These are phyloP conservation scores for Gerris lacustris DNA, from an alignment of 2,888 invertebrate species.

Conservation along the genomic window DNA sequence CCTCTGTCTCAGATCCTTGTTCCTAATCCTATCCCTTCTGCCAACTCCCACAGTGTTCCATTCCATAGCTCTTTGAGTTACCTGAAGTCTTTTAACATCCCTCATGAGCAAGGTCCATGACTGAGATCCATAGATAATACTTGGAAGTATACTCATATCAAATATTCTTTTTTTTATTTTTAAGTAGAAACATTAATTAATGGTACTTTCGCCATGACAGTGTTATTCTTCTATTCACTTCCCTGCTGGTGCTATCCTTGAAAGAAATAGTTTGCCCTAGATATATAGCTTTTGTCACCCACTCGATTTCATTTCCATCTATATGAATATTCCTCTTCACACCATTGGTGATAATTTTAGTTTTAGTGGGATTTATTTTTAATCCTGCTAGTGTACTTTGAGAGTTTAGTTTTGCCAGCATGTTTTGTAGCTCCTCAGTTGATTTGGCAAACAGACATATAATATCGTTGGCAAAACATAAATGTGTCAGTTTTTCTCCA, in stretches of 20 bases:
- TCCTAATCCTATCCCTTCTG: neutral
- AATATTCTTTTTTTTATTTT: neutral
- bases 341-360: neutral
- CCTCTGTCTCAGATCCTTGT: neutral
- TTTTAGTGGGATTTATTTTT: neutral
- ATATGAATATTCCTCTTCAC: neutral
- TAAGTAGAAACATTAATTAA: neutral
- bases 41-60: neutral
- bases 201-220: neutral
- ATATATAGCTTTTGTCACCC: neutral
- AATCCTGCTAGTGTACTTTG: neutral
- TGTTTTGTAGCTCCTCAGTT: neutral
- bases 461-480: neutral
- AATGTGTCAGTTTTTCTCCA: neutral
- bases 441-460: neutral
- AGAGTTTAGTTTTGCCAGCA: neutral
- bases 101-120: neutral
- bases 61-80: neutral
- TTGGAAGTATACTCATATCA: neutral
- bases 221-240: neutral
- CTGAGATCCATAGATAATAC: neutral
- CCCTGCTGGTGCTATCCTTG: neutral
- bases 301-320: neutral
- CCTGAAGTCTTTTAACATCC: neutral
- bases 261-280: neutral